Base-by-base conservation (phyloP, 1,140 invertebrate genomes). In the Zaprionus kolodkinae region DNA sequence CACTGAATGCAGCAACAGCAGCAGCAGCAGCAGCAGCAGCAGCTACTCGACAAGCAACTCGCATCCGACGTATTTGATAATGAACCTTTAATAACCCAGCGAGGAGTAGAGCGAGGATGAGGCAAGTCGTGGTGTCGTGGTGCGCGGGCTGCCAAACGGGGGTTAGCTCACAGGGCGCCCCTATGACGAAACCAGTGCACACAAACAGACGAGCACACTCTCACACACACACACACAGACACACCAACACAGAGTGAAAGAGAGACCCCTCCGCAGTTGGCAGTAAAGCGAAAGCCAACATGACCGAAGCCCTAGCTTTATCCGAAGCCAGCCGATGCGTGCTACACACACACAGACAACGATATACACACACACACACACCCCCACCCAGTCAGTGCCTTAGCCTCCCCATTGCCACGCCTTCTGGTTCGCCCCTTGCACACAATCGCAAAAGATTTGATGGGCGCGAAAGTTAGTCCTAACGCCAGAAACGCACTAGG, bases 11-110 rank as follows among this genome's bases (percentile, higher is more conserved):
- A 40, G 45, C 13, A 25, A 40, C 55, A 59, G 25, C 64, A 45
- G 15, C 60, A 60, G 27, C 70, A 2, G 21, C 21, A 21, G 21
- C 21, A 21, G 21, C 21, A 21, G 45, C 13, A 25, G 54, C 43
- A 59, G 25, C 64, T 45, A 66, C 64, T 66, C 63, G 54, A 57
- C 45, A 54, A 45, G 15, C 60, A 60, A 17, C 70, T 67, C 63
- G 64, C 63, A 72, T 67, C 64, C 63, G 45, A 67, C 67, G 43
- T 71, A 75, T 78, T 78, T 78, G 61, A 75, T 76, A 79, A 84
- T 76, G 81, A 83, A 84, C 81, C 81, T 84, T 83, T 73, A 80
- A 84, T 80, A 79, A 76, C 56, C 57, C 60, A 69, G 78, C 76
- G 76, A 55, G 25, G 27, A 25, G 52, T 13, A 55, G 27, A 45